Evolutionary conservation across 2,797 vertebrate species (phyloP).

Genomic region (Numenius phaeopus): DNA sequence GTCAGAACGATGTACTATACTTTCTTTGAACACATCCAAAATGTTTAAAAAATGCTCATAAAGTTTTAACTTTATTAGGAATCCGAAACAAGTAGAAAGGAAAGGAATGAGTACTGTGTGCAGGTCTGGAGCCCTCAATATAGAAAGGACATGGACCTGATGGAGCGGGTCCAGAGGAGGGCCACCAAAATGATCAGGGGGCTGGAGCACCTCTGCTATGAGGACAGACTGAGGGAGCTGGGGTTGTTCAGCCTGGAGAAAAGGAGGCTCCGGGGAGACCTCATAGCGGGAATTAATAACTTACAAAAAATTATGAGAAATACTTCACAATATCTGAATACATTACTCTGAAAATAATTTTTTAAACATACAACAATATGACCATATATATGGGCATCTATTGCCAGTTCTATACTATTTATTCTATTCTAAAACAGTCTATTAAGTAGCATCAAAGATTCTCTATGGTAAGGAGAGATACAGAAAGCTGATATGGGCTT

Average conservation of each 20-base stretch:
- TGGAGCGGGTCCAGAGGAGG: too few relatives aligned
- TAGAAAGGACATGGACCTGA: too few relatives aligned
- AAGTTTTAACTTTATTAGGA: background rate
- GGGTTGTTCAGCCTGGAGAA: too few relatives aligned
- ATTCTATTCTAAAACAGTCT: background rate
- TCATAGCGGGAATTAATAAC: too few relatives aligned
- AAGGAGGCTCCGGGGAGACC: too few relatives aligned
- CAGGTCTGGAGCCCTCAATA: too few relatives aligned
- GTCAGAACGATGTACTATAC: accelerated
- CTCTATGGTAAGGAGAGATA: background rate
- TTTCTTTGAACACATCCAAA: background rate
- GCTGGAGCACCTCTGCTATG: too few relatives aligned
- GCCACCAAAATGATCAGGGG: too few relatives aligned
- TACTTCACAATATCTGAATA: background rate
- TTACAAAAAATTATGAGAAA: background rate
- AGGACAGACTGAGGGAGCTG: too few relatives aligned
- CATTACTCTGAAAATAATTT: background rate
- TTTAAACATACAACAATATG: background rate
- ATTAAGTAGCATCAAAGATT: background rate
- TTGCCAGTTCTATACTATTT: background rate
- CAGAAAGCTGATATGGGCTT: background rate
- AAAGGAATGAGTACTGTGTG: too few relatives aligned
- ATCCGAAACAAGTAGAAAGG: background rate
- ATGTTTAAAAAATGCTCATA: background rate
- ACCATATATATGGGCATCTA: background rate